Evolutionary conservation across 2,113 vertebrate genomes (phyloP).

Genomic region (Calidris pygmaea): DNA sequence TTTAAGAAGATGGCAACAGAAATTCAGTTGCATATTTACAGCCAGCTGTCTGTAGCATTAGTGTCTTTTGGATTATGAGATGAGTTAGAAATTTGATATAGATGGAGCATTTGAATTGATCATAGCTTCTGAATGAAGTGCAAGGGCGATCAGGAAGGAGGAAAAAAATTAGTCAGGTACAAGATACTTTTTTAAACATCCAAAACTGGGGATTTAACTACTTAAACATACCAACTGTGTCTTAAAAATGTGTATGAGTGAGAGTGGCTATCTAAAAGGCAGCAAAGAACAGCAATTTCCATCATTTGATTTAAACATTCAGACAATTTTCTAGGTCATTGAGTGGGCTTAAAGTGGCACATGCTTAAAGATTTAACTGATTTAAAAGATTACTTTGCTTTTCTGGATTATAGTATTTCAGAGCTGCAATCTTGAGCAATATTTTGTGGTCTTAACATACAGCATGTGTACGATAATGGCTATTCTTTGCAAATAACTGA

Average conservation of each 20-base stretch:
- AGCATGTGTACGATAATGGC: not conserved
- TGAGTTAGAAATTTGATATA: not conserved
- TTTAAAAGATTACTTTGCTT: slow-evolving; percentile 60
- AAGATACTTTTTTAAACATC: not conserved
- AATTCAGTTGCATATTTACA: not conserved
- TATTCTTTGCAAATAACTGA: not conserved
- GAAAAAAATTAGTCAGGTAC: not conserved
- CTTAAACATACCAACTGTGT: not conserved
- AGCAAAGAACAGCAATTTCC: slow-evolving; percentile 17
- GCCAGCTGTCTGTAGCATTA: not conserved
- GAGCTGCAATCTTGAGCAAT: slow-evolving; percentile 13
- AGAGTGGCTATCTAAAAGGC: not conserved
- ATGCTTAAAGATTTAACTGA: slow-evolving; percentile 62
- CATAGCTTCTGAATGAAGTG: not conserved
- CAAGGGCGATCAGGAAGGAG: not conserved
- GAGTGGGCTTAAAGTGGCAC: slow-evolving; percentile 50
- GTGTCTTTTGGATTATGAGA: not conserved
- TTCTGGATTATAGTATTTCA: slow-evolving; percentile 52
- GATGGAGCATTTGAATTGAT: not conserved
- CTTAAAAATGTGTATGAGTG: not conserved
- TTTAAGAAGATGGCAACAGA: not conserved
- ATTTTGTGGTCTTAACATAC: not conserved
- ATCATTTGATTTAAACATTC: slow-evolving; percentile 24
- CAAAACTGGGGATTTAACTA: not conserved
- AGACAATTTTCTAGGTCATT: slow-evolving; percentile 62